Conservation (phyloP, 2,888 invertebrate species). For the Barypeithes pellucidus region DNA sequence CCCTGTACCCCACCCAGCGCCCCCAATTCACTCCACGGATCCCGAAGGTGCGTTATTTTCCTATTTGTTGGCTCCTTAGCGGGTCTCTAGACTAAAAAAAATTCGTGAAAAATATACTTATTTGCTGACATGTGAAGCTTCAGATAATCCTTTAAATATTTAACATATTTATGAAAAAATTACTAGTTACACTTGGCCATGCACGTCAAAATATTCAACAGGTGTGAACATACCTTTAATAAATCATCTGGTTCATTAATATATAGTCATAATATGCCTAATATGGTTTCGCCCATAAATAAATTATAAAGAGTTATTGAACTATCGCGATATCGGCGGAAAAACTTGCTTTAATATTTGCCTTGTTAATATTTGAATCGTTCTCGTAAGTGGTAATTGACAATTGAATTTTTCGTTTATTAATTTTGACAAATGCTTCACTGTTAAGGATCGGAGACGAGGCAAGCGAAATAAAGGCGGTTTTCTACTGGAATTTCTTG, state of each 20-base stretch:
- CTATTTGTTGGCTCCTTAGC: too few species aligned
- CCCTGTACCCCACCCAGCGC: too few species aligned
- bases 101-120: too few species aligned
- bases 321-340: constrained; percentile 7
- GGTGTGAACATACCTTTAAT: constrained; percentile 56
- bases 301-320: constrained; percentile 34
- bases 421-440: not conserved
- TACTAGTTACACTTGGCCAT: constrained; percentile 32
- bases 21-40: too few species aligned
- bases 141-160: constrained; percentile 39
- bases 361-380: constrained; percentile 23
- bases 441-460: too few species aligned
- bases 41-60: too few species aligned
- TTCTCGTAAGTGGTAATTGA: constrained; percentile 5
- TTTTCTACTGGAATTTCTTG: too few species aligned
- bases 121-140: constrained; percentile 20
- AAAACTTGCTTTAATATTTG: constrained; percentile 29
- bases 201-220: constrained; percentile 58
- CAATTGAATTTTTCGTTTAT: constrained; percentile 1
- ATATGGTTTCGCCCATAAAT: constrained; percentile 31
- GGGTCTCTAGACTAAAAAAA: too few species aligned
- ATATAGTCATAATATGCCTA: constrained; percentile 44
- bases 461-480: too few species aligned
- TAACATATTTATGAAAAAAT: constrained; percentile 44
- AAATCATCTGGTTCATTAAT: constrained; percentile 47